Evolutionary conservation across 64 coral and sea anemone species (phyloP).

Genomic region (Catalaphyllia jardinei): DNA sequence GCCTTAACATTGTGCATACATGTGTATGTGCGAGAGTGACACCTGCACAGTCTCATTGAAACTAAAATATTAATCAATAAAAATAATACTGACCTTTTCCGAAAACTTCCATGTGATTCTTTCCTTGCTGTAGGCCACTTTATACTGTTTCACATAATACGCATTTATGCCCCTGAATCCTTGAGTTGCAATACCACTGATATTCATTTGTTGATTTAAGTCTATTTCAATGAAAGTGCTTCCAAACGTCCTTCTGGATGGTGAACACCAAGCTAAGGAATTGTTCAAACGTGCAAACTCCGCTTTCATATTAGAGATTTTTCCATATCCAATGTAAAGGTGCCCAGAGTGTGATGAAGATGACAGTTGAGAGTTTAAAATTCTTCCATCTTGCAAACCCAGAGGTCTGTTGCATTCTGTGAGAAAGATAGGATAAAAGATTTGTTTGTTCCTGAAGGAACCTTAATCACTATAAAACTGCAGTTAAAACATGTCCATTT

Average conservation of each 20-base stretch:
- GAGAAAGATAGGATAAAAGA: not conserved
- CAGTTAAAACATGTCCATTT: not conserved
- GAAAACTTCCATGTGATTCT: not conserved
- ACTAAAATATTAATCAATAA: not conserved
- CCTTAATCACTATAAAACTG: not conserved
- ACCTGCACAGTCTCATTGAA: too few relatives aligned
- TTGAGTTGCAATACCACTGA: slow-evolving; percentile 17
- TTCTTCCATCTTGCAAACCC: slow-evolving; percentile 31
- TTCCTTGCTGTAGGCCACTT: not conserved
- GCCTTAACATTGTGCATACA: too few relatives aligned
- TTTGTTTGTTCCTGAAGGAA: not conserved
- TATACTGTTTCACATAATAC: slow-evolving; percentile 13
- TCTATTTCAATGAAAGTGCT: not conserved
- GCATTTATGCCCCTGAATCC: not conserved
- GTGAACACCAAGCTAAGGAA: slow-evolving; percentile 1
- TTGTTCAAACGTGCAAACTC: slow-evolving; percentile 24
- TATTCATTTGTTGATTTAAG: not conserved
- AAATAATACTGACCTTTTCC: not conserved
- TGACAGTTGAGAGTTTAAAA: slow-evolving; percentile 11
- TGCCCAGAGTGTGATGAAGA: not conserved
- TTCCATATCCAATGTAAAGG: slow-evolving; percentile 20
- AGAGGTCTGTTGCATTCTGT: slow-evolving; percentile 27
- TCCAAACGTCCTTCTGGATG: not conserved
- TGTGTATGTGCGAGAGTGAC: too few relatives aligned
- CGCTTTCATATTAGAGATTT: not conserved